Conservation (phyloP, 2,113 vertebrate species). For the Gallinago paraguaiae region DNA sequence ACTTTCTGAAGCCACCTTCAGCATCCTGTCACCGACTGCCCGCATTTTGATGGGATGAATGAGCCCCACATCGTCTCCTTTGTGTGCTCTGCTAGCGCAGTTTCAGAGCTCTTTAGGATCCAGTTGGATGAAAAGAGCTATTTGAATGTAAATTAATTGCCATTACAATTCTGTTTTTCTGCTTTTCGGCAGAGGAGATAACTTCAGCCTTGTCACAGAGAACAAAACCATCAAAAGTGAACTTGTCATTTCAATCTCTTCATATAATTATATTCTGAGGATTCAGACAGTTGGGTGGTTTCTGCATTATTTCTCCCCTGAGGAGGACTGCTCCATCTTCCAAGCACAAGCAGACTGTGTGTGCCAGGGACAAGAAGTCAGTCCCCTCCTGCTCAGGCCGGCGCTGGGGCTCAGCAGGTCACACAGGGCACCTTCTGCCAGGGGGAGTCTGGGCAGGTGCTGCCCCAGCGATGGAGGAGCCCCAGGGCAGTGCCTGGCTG, state of each 20-base stretch:
- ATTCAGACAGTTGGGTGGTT: slow-evolving; percentile 32
- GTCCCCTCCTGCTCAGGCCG: neutral
- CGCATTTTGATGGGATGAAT: neutral
- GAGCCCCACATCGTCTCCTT: neutral
- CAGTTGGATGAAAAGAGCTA: slow-evolving; percentile 36
- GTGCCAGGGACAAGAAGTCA: neutral
- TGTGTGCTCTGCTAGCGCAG: neutral
- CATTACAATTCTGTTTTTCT: slow-evolving; percentile 64
- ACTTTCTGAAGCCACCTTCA: neutral
- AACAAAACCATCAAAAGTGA: slow-evolving; percentile 68
- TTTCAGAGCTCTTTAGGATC: slow-evolving; percentile 16
- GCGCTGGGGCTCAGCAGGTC: neutral
- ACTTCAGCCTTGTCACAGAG: slow-evolving; percentile 63
- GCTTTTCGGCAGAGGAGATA: slow-evolving; percentile 58
- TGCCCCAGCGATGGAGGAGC: neutral
- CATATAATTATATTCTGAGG: slow-evolving; percentile 41
- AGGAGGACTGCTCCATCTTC: neutral
- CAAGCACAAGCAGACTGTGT: neutral
- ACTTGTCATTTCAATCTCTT: slow-evolving; percentile 61
- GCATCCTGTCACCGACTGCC: neutral
- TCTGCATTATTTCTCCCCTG: neutral
- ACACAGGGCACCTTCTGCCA: neutral
- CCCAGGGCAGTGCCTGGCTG: fast-evolving
- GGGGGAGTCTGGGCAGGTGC: fast-evolving
- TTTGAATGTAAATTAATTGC: slow-evolving; percentile 68